Evolutionary conservation across 2,113 vertebrate genomes (phyloP).

Genomic region (Cheilinus undulatus): DNA sequence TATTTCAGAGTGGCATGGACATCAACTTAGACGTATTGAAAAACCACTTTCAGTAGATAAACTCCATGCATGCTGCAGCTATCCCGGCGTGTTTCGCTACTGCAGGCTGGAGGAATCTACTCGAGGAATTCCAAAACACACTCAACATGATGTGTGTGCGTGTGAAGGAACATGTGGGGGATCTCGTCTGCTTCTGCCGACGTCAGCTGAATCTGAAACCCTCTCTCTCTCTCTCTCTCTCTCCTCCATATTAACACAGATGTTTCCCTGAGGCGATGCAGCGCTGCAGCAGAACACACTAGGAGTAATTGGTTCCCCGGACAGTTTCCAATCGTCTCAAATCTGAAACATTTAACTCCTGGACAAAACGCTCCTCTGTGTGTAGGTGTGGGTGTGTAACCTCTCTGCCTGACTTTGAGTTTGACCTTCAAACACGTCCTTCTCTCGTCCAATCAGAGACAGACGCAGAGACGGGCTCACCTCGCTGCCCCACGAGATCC

Average conservation of each 20-base stretch:
- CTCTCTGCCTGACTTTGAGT: conserved; percentile 23
- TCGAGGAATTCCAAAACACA: too few species aligned
- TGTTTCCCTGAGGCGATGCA: conserved; percentile 56
- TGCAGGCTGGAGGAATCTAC: too few species aligned
- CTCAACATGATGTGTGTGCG: conserved; percentile 20
- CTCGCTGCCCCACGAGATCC: conserved; percentile 1
- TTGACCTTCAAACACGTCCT: conserved; percentile 36
- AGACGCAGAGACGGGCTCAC: background rate
- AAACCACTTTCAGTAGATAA: too few species aligned
- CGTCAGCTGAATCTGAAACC: conserved; percentile 57
- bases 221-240: conserved; percentile 1
- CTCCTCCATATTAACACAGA: conserved; percentile 51
- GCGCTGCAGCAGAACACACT: conserved; percentile 20
- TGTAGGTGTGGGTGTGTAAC: conserved; percentile 9
- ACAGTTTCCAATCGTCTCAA: conserved; percentile 8
- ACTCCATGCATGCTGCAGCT: too few species aligned
- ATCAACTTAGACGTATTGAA: too few species aligned
- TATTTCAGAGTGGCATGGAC: too few species aligned
- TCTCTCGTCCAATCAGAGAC: conserved; percentile 35
- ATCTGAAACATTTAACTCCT: conserved; percentile 15
- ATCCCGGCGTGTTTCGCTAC: too few species aligned
- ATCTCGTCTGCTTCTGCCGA: conserved; percentile 43
- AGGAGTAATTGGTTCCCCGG: background rate
- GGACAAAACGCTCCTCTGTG: background rate
- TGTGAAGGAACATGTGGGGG: background rate